Evolutionary conservation across 2,888 invertebrate genomes (phyloP), one percentile per base, ranked within the genome.

Genomic region (Autographa pulchrina): DNA sequence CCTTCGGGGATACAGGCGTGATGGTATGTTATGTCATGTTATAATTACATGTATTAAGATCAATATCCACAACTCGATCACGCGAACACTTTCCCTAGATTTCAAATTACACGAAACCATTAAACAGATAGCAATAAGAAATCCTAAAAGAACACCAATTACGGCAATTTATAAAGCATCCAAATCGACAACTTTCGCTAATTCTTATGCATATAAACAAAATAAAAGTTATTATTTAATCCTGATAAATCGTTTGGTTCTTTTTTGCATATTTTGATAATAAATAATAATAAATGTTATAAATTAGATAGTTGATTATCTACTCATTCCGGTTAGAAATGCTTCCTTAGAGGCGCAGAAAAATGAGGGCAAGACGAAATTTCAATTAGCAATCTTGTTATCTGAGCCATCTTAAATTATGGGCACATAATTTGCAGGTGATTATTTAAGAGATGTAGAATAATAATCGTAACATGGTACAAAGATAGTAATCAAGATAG

Each of bases 281-380:
- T 13, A 13, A 18, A 2, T 20, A 0, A 25, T 13, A 13, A 18
- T 31, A 20, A 48, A 43, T 60, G 32, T 59, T 20, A 65, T 81
- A 73, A 64, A 73, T 69, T 67, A 68, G 66, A 78, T 56, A 58
- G 62, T 81, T 56, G 48, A 58, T 11, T 52, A 54, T 56, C 59
- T n/a, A 52, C 20, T 13, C 54, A 60, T 68, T 78, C 18, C 13
- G 25, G 54, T 20, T 56, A 25, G 54, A 56, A 11, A 56, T 25
- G 14, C 54, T 56, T 56, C 54, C 54, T 25, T 20, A 48, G 13
- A 7, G 8, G n/a, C 11, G 18, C 4, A n/a, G 13, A 56, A 56
- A 25, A 56, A 25, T 56, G 25, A 56, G 25, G 25, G 4, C 25
- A 54, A 25, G 20, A 25, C 18, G 11, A 20, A 18, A 13, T 56